Conservation (phyloP, 2,888 invertebrate genomes). For the Volucella inanis region DNA sequence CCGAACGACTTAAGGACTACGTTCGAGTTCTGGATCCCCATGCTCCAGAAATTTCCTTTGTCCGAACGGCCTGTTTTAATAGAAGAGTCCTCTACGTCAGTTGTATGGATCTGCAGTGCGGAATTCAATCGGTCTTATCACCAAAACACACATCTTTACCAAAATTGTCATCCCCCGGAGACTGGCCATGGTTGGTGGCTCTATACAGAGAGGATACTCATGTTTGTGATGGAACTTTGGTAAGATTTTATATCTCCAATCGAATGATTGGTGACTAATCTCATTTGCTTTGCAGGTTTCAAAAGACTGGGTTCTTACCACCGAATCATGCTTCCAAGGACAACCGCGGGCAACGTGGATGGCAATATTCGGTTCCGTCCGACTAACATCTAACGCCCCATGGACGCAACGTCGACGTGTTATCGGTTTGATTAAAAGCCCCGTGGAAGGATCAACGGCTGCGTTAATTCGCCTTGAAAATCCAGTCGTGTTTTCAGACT, state of each 20-base stretch:
- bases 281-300: constrained; percentile 82
- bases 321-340: constrained; percentile 94
- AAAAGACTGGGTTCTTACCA: constrained; percentile 92
- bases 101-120: constrained; percentile 90
- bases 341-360: constrained; percentile 95
- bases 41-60: constrained; percentile 91
- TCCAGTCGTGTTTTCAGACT: constrained; percentile 90
- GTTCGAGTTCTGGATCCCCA: constrained; percentile 92
- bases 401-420: constrained; percentile 94
- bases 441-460: constrained; percentile 93
- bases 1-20: constrained; percentile 86
- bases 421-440: constrained; percentile 94
- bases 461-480: constrained; percentile 91
- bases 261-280: background rate
- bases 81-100: constrained; percentile 91
- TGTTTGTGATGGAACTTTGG: constrained; percentile 93
- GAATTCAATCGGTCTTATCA: constrained; percentile 85
- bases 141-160: constrained; percentile 84
- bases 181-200: constrained; percentile 97
- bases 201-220: constrained; percentile 92
- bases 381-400: constrained; percentile 91
- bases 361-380: constrained; percentile 89
- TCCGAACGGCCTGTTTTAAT: constrained; percentile 89
- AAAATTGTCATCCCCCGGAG: constrained; percentile 90
- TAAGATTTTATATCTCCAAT: constrained; percentile 79